phyloP scores from a whole-genome alignment of 2,113 vertebrate species.

The Platichthys stellatus region DNA sequence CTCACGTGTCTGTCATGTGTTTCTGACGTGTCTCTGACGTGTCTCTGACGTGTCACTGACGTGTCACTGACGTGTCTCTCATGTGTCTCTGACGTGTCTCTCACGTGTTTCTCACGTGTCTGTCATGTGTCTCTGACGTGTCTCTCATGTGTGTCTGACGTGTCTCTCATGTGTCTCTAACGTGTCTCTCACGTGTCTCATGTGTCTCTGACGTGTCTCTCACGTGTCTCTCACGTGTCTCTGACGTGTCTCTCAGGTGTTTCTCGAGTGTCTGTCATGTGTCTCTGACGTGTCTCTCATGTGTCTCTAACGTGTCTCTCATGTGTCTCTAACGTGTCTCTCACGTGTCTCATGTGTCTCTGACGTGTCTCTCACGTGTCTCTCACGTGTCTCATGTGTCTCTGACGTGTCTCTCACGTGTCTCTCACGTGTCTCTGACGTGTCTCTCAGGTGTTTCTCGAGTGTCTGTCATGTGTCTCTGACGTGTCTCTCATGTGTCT shows the following conservation, averaged over 20 bases:
- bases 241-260: not conserved
- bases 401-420: not conserved
- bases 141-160: not conserved
- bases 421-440: not conserved
- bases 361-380: not conserved
- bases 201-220: not conserved
- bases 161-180: not conserved
- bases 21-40: not conserved
- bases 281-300: not conserved
- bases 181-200: not conserved
- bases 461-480: too few species aligned
- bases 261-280: not conserved
- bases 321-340: not conserved
- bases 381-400: not conserved
- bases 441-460: too few species aligned
- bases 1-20: too few species aligned
- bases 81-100: not conserved
- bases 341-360: not conserved
- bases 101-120: not conserved
- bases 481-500: too few species aligned
- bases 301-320: too few species aligned
- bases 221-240: not conserved
- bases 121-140: not conserved
- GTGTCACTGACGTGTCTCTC: not conserved
- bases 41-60: not conserved